Evolutionary conservation across 1,140 invertebrate species (phyloP).

Genomic region (Atta texana): DNA sequence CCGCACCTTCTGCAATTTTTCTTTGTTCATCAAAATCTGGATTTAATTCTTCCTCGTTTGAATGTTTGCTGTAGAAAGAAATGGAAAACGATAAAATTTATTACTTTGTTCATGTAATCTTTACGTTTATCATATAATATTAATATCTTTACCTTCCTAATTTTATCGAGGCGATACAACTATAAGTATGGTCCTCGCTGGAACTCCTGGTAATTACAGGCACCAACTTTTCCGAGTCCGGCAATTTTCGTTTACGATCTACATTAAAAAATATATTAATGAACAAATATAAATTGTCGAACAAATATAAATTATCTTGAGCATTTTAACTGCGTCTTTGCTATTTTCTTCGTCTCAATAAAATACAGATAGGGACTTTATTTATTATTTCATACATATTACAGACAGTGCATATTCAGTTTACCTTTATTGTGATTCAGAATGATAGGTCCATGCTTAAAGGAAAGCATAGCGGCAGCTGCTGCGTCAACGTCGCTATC

Average conservation of each 20-base stretch:
- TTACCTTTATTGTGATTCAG: conserved; percentile 86
- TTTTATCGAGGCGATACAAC: conserved; percentile 84
- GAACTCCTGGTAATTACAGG: conserved; percentile 91
- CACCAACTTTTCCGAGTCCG: conserved; percentile 83
- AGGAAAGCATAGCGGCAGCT: conserved; percentile 92
- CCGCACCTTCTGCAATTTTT: conserved; percentile 92
- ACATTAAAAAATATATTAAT: conserved; percentile 27
- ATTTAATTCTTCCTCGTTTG: conserved; percentile 72
- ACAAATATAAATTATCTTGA: background rate
- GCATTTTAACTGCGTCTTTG: background rate
- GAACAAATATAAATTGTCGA: conserved; percentile 9
- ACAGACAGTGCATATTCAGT: background rate
- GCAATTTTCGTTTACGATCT: conserved; percentile 83
- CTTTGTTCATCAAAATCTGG: conserved; percentile 90
- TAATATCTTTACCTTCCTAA: conserved; percentile 79
- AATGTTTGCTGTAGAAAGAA: conserved; percentile 74
- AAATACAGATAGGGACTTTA: background rate
- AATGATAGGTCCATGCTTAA: conserved; percentile 90
- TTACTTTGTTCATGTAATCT: background rate
- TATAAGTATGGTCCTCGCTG: conserved; percentile 93
- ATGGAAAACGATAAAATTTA: conserved; percentile 31
- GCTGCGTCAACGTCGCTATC: conserved; percentile 92
- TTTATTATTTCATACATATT: background rate
- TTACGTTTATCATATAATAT: background rate
- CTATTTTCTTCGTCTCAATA: background rate